Percentiles rank a stretch among this genome's conserved stretches.
These are phyloP conservation scores for Daphoenositta chrysoptera DNA, from an alignment of 2,113 vertebrate species.

Conservation along the genomic window DNA sequence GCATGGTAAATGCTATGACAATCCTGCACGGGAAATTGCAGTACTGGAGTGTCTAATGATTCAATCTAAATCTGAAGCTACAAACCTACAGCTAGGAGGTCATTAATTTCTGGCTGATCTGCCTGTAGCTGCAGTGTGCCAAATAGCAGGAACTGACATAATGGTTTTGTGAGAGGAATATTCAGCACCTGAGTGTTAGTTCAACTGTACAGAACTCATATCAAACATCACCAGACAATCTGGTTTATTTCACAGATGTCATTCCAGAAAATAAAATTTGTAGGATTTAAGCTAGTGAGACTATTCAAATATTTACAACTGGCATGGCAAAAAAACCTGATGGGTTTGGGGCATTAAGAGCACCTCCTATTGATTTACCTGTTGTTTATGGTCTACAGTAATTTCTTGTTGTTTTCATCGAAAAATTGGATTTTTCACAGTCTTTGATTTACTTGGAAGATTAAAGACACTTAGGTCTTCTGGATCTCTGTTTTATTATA, in stretches of 20 bases:
- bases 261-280: neutral
- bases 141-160: neutral
- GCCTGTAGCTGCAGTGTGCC: neutral
- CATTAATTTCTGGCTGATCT: neutral
- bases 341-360: rapidly evolving
- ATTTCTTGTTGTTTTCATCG: neutral
- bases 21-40: neutral
- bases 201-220: neutral
- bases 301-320: neutral
- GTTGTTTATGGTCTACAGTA: neutral
- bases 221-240: neutral
- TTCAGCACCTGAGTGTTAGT: neutral
- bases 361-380: neutral
- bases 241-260: neutral
- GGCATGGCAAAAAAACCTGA: neutral
- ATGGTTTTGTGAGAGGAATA: neutral
- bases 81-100: neutral
- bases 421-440: neutral
- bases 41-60: neutral
- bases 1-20: neutral
- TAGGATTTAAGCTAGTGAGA: neutral
- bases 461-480: neutral
- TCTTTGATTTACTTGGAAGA: neutral
- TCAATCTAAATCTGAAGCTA: neutral
- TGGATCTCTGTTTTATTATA: neutral